These are phyloP conservation scores for Lepus townsendii DNA, from an alignment of 2,797 vertebrate genomes.

Conservation along the genomic window DNA sequence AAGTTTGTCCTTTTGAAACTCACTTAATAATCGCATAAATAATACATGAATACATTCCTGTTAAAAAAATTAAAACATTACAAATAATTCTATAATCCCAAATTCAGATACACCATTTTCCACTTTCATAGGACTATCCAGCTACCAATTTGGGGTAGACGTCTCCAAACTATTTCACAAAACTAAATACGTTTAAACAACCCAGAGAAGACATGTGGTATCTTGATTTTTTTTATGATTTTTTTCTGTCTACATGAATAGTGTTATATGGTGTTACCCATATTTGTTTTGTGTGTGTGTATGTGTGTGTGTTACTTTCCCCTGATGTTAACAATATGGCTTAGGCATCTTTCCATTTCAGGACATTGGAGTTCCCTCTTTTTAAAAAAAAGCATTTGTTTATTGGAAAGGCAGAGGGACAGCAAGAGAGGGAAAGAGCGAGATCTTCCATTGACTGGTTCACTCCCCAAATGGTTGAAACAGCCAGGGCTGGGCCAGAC, in stretches of 20 bases:
- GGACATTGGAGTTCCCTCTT: not conserved
- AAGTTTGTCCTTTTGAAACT: constrained; percentile 41
- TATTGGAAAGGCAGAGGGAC: no score
- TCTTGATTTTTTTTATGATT: not conserved
- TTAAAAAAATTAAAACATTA: constrained; percentile 37
- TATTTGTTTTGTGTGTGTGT: not conserved
- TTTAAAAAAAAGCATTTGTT: not conserved
- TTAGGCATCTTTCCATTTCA: not conserved
- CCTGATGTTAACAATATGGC: not conserved
- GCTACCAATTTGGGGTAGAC: not conserved
- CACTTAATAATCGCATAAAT: not conserved
- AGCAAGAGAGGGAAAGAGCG: no score
- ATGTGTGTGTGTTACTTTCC: not conserved
- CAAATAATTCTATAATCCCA: not conserved
- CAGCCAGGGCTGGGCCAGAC: no score
- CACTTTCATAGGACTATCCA: not conserved
- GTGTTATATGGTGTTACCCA: not conserved
- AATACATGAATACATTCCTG: not conserved
- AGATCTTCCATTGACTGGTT: no score
- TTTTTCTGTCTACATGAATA: not conserved
- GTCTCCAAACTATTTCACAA: not conserved
- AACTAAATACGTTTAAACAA: not conserved
- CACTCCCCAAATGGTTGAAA: no score
- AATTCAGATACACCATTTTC: not conserved
- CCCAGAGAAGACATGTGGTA: not conserved